phyloP scores from a whole-genome alignment of 1,140 invertebrate genomes.

The Sycophaga agraensis region DNA sequence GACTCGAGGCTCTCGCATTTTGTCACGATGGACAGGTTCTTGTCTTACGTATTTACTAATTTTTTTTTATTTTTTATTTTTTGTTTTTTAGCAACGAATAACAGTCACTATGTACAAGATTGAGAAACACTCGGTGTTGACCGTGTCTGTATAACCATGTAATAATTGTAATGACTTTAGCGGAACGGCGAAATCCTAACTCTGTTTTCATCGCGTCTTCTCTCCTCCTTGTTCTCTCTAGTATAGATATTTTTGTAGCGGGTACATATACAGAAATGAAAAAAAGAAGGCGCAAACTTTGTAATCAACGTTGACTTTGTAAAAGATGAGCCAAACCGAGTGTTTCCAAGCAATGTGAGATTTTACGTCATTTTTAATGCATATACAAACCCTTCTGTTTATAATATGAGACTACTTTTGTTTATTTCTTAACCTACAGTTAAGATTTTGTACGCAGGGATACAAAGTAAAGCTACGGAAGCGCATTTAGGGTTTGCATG shows the following conservation, averaged over 20 bases:
- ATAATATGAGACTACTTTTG: background rate
- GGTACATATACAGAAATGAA: constrained; percentile 19
- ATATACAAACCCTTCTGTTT: constrained; percentile 3
- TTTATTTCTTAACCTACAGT: constrained; percentile 14
- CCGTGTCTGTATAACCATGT: constrained; percentile 24
- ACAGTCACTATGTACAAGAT: constrained; percentile 29
- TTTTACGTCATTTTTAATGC: constrained; percentile 9
- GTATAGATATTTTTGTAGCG: constrained; percentile 32
- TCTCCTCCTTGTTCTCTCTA: constrained; percentile 20
- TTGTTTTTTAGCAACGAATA: constrained; percentile 26
- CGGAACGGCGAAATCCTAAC: constrained; percentile 19
- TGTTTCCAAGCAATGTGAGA: constrained; percentile 22
- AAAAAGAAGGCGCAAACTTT: constrained; percentile 17
- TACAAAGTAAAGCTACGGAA: constrained; percentile 10
- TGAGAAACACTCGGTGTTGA: constrained; percentile 27
- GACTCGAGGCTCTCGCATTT: constrained; percentile 32
- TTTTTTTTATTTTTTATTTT: constrained; percentile 18
- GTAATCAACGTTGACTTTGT: constrained; percentile 16
- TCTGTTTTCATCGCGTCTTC: constrained; percentile 22
- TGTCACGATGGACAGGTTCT: constrained; percentile 28
- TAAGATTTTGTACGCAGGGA: constrained; percentile 2
- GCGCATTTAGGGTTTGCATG: background rate
- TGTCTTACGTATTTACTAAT: constrained; percentile 27
- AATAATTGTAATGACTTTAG: constrained; percentile 27
- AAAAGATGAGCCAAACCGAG: constrained; percentile 15